These are phyloP conservation scores for Doryteuthis pealeii DNA, from an alignment of 1,140 invertebrate genomes.

Conservation along the genomic window DNA sequence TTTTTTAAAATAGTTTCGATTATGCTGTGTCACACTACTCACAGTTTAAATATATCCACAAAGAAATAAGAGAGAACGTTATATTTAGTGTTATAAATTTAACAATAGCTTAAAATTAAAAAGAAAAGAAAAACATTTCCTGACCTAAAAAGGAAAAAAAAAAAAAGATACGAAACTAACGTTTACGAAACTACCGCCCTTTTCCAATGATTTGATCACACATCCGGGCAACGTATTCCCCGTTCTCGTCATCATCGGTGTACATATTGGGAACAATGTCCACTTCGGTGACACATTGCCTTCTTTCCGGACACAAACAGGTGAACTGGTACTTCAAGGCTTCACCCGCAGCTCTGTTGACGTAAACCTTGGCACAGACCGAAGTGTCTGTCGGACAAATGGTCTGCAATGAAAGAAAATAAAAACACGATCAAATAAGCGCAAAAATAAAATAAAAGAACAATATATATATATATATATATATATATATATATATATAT, in stretches of 20 bases:
- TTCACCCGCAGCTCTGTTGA: background rate
- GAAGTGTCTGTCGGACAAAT: background rate
- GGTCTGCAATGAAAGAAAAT: background rate
- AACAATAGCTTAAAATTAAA: too few species aligned
- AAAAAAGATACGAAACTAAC: background rate
- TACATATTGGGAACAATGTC: background rate
- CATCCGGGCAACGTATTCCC: background rate
- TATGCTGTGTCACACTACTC: too few species aligned
- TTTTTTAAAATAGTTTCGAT: too few species aligned
- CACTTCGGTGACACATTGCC: background rate
- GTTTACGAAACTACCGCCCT: background rate
- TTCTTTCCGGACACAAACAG: background rate
- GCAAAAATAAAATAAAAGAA: too few species aligned
- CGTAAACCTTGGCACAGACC: constrained; percentile 4
- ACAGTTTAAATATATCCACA: too few species aligned
- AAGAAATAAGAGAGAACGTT: too few species aligned
- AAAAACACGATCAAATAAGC: background rate
- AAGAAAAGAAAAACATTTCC: too few species aligned
- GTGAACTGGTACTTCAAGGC: constrained; percentile 1
- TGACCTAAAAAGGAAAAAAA: background rate
- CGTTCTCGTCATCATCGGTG: constrained; percentile 1
- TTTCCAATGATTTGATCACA: constrained; percentile 9
- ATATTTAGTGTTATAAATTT: too few species aligned
- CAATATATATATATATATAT: too few species aligned
- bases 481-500: too few species aligned